These are phyloP conservation scores for Panthera uncia DNA, from an alignment of 2,113 vertebrate genomes.

Conservation along the genomic window DNA sequence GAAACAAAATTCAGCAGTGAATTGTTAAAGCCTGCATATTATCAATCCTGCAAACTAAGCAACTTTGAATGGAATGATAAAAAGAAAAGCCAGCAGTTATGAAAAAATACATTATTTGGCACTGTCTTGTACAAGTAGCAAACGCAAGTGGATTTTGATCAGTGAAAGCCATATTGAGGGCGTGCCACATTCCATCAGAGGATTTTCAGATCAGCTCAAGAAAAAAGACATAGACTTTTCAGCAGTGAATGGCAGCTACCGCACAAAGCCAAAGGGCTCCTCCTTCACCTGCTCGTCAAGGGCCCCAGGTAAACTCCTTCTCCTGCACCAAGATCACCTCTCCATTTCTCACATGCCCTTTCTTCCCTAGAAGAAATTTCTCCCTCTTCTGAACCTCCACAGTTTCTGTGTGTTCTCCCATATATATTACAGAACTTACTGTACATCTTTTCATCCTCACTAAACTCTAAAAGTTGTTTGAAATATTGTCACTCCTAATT, in stretches of 20 bases:
- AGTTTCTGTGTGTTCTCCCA: neutral
- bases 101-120: slow-evolving; percentile 9
- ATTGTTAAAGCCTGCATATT: slow-evolving; percentile 2
- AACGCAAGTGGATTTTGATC: neutral
- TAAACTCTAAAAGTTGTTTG: slow-evolving; percentile 18
- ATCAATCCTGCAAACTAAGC: slow-evolving; percentile 15
- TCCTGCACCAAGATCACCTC: neutral
- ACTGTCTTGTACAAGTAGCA: neutral
- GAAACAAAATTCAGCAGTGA: slow-evolving; percentile 27
- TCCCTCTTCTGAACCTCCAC: neutral
- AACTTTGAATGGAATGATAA: slow-evolving; percentile 16
- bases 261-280: neutral
- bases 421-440: neutral
- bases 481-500: neutral
- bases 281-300: neutral
- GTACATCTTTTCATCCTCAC: neutral
- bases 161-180: neutral
- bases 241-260: neutral
- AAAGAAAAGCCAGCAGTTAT: neutral
- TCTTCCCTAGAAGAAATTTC: neutral
- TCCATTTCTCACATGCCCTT: neutral
- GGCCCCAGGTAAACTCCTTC: neutral
- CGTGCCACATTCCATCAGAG: neutral
- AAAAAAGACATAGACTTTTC: neutral
- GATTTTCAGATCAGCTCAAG: neutral